A percentile compares a stretch with the other conserved stretches of the same genome.
Conservation (phyloP, 92 coral and sea anemone species). For the Zoanthus solanderi region DNA sequence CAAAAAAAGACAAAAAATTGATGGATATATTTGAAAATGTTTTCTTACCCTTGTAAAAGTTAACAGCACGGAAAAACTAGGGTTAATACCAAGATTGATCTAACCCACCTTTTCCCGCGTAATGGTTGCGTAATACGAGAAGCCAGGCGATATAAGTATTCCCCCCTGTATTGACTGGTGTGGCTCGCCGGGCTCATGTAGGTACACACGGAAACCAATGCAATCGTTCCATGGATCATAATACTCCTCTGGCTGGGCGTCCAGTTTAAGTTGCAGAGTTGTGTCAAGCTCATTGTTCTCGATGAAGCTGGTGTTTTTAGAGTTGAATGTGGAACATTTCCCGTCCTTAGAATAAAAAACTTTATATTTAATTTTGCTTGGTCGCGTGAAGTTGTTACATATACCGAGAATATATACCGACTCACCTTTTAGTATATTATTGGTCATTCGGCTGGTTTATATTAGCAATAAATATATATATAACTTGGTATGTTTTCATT, state of each 20-base stretch:
- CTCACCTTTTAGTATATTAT: too few species aligned
- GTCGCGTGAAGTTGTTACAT: too few species aligned
- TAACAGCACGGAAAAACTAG: too few species aligned
- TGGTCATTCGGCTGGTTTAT: too few species aligned
- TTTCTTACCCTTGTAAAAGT: too few species aligned
- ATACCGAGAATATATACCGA: too few species aligned
- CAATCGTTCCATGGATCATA: slow-evolving; percentile 22
- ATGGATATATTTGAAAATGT: too few species aligned
- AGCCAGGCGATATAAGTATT: slow-evolving; percentile 4
- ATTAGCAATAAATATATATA: too few species aligned
- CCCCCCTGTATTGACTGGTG: not conserved
- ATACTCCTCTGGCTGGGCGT: slow-evolving; percentile 21
- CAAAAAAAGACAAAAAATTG: too few species aligned
- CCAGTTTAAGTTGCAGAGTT: not conserved
- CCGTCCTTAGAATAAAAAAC: not conserved
- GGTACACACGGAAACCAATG: not conserved
- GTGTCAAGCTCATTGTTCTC: not conserved
- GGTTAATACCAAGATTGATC: too few species aligned
- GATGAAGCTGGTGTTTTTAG: not conserved
- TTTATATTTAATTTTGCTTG: too few species aligned
- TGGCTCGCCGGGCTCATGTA: not conserved
- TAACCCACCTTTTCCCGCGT: slow-evolving; percentile 4
- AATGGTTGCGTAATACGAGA: slow-evolving; percentile 1
- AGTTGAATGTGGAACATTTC: slow-evolving; percentile 27
- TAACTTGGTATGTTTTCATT: too few species aligned